phyloP scores from a whole-genome alignment of 2,888 invertebrate species.

The Drymonia ruficornis region DNA sequence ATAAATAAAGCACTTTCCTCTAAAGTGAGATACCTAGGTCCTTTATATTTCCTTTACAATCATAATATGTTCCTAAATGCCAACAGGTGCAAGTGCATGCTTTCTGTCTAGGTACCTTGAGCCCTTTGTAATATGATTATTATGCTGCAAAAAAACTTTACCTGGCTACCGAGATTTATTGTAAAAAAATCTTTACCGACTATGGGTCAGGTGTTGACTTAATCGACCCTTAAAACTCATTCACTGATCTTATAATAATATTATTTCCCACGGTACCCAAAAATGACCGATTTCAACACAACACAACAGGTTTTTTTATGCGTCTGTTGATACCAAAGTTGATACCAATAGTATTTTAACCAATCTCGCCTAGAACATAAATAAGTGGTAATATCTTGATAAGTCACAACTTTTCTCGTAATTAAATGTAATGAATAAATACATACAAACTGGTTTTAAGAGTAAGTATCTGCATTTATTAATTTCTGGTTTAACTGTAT shows the following conservation, averaged over 20 bases:
- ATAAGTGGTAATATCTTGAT: background rate
- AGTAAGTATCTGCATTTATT: no score
- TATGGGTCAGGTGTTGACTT: constrained; percentile 67
- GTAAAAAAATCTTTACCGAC: constrained; percentile 52
- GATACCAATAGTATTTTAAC: background rate
- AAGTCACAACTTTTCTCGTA: background rate
- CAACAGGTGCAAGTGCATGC: background rate
- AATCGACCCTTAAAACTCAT: constrained; percentile 51
- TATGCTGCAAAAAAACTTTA: constrained; percentile 54
- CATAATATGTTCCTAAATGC: background rate
- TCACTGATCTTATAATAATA: constrained; percentile 49
- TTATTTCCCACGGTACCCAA: constrained; percentile 68
- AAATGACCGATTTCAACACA: constrained; percentile 33
- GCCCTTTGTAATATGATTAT: background rate
- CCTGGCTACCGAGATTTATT: constrained; percentile 57
- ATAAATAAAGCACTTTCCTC: no score
- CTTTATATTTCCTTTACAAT: no score
- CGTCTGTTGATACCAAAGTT: background rate
- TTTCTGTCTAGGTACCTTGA: no score
- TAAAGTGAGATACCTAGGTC: no score
- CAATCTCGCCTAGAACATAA: background rate
- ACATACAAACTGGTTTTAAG: no score
- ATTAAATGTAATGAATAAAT: background rate
- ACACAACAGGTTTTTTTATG: constrained; percentile 7
- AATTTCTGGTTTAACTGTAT: no score